Conservation (phyloP, 2,113 vertebrate species). For the Laterallus jamaicensis region DNA sequence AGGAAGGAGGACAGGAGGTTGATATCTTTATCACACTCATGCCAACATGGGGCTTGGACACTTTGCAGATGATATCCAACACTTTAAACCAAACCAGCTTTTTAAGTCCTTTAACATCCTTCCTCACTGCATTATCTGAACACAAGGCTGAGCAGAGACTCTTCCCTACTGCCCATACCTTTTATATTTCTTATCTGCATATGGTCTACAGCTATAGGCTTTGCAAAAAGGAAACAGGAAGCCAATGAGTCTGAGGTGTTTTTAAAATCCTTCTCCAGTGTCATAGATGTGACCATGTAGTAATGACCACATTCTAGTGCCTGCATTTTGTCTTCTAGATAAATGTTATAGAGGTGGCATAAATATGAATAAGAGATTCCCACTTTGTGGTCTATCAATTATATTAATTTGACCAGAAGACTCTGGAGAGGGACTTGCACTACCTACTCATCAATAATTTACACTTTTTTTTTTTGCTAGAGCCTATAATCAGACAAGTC, state of each 20-base stretch:
- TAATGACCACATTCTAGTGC: neutral
- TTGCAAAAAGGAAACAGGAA: neutral
- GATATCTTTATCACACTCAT: neutral
- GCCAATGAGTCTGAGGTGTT: neutral
- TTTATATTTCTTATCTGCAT: neutral
- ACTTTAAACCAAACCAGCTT: neutral
- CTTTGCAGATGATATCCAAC: neutral
- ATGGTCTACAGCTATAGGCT: neutral
- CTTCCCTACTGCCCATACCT: neutral
- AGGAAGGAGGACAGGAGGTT: neutral
- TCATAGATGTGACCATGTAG: neutral
- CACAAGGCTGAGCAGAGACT: neutral
- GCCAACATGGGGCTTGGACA: neutral
- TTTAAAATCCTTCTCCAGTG: neutral
- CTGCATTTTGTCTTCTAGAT: neutral
- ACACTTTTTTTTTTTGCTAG: slow-evolving; percentile 13
- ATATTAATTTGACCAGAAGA: slow-evolving; percentile 51
- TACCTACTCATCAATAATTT: slow-evolving; percentile 51
- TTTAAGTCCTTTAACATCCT: neutral
- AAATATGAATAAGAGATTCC: slow-evolving; percentile 25
- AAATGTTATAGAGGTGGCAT: neutral
- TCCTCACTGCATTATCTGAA: neutral
- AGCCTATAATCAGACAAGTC: neutral
- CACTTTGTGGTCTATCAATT: slow-evolving; percentile 21
- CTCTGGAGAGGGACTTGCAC: slow-evolving; percentile 46